These are phyloP conservation scores for Monomorium pharaonis DNA, from an alignment of 1,140 invertebrate genomes.

Conservation along the genomic window DNA sequence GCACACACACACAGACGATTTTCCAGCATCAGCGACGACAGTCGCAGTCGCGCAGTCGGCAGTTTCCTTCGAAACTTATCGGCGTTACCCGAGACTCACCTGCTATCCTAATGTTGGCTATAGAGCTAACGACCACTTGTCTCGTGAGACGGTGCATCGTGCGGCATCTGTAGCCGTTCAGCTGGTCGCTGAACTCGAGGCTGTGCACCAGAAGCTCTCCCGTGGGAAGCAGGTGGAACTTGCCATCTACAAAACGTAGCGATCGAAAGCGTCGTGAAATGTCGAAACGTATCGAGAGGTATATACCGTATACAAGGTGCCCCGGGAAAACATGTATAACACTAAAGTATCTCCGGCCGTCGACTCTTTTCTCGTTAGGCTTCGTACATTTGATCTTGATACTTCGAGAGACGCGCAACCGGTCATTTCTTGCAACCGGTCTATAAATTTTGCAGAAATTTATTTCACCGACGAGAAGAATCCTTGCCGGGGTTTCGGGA, in stretches of 20 bases:
- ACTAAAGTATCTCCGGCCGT: constrained; percentile 5
- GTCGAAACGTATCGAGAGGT: constrained; percentile 36
- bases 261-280: constrained; percentile 48
- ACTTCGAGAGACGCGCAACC: background rate
- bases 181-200: constrained; percentile 91
- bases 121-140: constrained; percentile 90
- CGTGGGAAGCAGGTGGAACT: constrained; percentile 92
- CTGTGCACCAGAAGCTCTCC: constrained; percentile 92
- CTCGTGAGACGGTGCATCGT: constrained; percentile 92
- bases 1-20: constrained; percentile 32
- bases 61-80: constrained; percentile 45
- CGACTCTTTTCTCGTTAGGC: background rate
- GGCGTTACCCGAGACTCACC: constrained; percentile 84
- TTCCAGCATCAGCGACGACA: no score
- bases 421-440: background rate
- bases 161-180: constrained; percentile 90
- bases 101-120: constrained; percentile 90
- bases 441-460: background rate
- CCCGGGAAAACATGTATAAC: background rate
- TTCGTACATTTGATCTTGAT: constrained; percentile 9
- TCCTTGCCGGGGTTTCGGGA: background rate
- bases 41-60: no score
- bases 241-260: constrained; percentile 87
- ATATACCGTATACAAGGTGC: background rate
- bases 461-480: background rate